A percentile compares a stretch with the other conserved stretches of the same genome.
Evolutionary conservation across 2,888 invertebrate genomes (phyloP).

Genomic region (Drosophila cognata): DNA sequence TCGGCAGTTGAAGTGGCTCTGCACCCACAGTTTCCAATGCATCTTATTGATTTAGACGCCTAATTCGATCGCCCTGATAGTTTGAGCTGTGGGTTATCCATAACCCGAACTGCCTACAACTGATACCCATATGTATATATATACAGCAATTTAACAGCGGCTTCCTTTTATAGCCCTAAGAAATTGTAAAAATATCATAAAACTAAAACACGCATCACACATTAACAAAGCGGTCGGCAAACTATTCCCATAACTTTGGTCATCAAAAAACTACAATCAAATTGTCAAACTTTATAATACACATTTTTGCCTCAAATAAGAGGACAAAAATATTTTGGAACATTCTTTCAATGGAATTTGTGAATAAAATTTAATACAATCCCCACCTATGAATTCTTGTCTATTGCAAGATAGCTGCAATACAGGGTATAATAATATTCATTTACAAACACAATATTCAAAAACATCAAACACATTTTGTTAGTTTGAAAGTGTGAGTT

Average conservation of each 20-base stretch:
- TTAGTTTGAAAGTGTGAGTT: not conserved
- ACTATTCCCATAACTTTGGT: not conserved
- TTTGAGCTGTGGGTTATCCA: not conserved
- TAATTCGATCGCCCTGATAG: not conserved
- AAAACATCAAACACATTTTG: conserved; percentile 58
- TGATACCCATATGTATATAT: not conserved
- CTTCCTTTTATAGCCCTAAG: not conserved
- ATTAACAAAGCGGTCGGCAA: not conserved
- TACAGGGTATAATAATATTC: conserved; percentile 12
- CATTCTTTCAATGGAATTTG: not conserved
- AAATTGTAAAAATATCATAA: not conserved
- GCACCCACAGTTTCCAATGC: not conserved
- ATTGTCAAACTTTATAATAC: not conserved
- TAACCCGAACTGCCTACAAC: not conserved
- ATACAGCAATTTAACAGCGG: not conserved
- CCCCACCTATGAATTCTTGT: not conserved
- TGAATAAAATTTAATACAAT: not conserved
- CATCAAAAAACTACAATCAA: not conserved
- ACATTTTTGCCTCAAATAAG: not conserved
- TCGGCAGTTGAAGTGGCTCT: not conserved
- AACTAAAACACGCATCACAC: not conserved
- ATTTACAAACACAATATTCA: conserved; percentile 50
- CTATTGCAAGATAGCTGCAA: conserved; percentile 17
- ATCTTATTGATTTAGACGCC: not conserved
- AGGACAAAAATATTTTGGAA: not conserved